A percentile compares a stretch with the other conserved stretches of the same genome.
These are phyloP conservation scores for Stegodyphus mimosarum DNA, from an alignment of 1,140 invertebrate species.

Conservation along the genomic window DNA sequence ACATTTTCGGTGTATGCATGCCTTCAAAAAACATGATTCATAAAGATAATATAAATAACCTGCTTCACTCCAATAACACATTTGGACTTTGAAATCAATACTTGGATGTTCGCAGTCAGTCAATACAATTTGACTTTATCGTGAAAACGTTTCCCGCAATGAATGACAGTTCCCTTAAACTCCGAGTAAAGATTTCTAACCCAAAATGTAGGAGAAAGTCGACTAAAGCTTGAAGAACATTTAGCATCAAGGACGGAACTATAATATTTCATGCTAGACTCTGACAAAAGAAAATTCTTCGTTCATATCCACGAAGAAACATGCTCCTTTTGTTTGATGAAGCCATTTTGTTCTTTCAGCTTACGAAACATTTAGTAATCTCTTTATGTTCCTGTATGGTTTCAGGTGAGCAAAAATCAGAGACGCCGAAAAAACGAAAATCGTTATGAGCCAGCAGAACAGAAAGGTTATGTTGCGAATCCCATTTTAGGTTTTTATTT, in stretches of 20 bases:
- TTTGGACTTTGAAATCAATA: too few relatives aligned
- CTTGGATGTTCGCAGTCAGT: too few relatives aligned
- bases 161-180: too few relatives aligned
- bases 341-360: conserved; percentile 27
- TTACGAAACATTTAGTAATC: conserved; percentile 54
- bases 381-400: conserved; percentile 42
- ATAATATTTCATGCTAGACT: conserved; percentile 32
- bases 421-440: neutral
- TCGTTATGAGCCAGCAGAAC: conserved; percentile 19
- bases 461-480: conserved; percentile 28
- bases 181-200: too few relatives aligned
- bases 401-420: conserved; percentile 45
- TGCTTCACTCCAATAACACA: too few relatives aligned
- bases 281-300: conserved; percentile 31
- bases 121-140: too few relatives aligned
- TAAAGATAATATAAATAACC: too few relatives aligned
- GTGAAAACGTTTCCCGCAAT: too few relatives aligned
- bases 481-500: conserved; percentile 35
- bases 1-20: too few relatives aligned
- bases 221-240: conserved; percentile 6
- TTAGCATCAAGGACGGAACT: conserved; percentile 33
- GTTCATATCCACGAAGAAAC: conserved; percentile 32
- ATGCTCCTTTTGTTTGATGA: conserved; percentile 16
- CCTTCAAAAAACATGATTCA: too few relatives aligned
- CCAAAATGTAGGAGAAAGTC: too few relatives aligned